These are phyloP conservation scores for Xiphydria camelus DNA, from an alignment of 2,888 invertebrate genomes.

Conservation along the genomic window DNA sequence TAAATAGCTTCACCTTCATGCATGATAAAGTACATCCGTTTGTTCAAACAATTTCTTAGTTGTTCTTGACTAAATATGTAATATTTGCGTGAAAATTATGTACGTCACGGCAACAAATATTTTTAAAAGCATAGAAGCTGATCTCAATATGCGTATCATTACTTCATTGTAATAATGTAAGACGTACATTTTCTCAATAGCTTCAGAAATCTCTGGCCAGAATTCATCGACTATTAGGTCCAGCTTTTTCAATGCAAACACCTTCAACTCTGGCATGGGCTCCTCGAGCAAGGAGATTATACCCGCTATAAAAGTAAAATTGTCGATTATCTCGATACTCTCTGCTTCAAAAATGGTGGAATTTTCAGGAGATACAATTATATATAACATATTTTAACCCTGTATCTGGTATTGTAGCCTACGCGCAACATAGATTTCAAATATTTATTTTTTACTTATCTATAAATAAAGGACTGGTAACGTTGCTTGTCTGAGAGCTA, in stretches of 20 bases:
- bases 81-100: background rate
- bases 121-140: background rate
- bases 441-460: too few relatives aligned
- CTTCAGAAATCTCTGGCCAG: conserved; percentile 98
- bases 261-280: conserved; percentile 88
- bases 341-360: too few relatives aligned
- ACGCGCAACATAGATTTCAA: too few relatives aligned
- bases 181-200: conserved; percentile 89
- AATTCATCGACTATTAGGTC: conserved; percentile 95
- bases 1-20: too few relatives aligned
- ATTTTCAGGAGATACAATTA: too few relatives aligned
- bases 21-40: too few relatives aligned
- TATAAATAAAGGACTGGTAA: too few relatives aligned
- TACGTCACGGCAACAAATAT: conserved; percentile 7
- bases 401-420: too few relatives aligned
- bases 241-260: conserved; percentile 90
- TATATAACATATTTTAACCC: too few relatives aligned
- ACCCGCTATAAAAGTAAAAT: conserved; percentile 67
- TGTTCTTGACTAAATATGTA: background rate
- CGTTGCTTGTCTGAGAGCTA: too few relatives aligned
- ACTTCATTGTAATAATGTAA: conserved; percentile 7
- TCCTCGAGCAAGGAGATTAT: conserved; percentile 95
- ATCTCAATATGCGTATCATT: conserved; percentile 2
- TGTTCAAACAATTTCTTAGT: too few relatives aligned
- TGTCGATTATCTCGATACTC: too few relatives aligned